Percentiles rank a stretch among this genome's conserved stretches.
These are phyloP conservation scores for Acrobasis consociella DNA, from an alignment of 2,888 invertebrate genomes.

Conservation along the genomic window DNA sequence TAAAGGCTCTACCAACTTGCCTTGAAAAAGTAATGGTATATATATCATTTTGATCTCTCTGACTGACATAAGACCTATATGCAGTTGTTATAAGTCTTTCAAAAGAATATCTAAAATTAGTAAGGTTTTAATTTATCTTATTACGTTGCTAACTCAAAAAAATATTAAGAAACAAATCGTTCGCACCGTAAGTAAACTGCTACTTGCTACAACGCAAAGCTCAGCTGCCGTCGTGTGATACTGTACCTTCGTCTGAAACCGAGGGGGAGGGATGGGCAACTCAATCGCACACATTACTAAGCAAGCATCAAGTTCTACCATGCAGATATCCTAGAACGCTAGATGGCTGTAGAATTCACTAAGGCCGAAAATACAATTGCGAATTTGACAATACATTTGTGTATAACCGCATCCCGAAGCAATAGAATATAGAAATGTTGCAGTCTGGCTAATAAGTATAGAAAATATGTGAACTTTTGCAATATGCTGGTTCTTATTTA, in stretches of 20 bases:
- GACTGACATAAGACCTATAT: too few species aligned
- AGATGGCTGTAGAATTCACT: constrained; percentile 79
- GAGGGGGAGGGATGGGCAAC: constrained; percentile 42
- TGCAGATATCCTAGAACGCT: constrained; percentile 60
- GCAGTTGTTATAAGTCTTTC: too few species aligned
- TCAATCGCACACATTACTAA: constrained; percentile 43
- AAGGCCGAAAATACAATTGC: constrained; percentile 15
- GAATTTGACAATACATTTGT: neutral
- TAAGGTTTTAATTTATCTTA: too few species aligned
- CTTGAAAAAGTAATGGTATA: too few species aligned
- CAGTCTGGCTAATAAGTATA: too few species aligned
- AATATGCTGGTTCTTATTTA: too few species aligned
- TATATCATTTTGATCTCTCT: too few species aligned
- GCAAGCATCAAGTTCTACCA: constrained; percentile 64
- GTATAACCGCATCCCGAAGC: constrained; percentile 5
- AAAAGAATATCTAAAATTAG: too few species aligned
- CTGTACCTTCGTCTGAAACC: constrained; percentile 66
- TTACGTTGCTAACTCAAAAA: too few species aligned
- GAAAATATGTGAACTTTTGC: too few species aligned
- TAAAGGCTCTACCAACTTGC: too few species aligned
- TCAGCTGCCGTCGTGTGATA: constrained; percentile 33
- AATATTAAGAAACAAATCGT: too few species aligned
- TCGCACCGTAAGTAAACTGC: neutral
- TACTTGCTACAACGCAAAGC: constrained; percentile 7
- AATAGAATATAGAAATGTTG: neutral